A percentile compares a stretch with the other conserved stretches of the same genome.
phyloP scores from a whole-genome alignment of 2,113 vertebrate species.

The Equus przewalskii region DNA sequence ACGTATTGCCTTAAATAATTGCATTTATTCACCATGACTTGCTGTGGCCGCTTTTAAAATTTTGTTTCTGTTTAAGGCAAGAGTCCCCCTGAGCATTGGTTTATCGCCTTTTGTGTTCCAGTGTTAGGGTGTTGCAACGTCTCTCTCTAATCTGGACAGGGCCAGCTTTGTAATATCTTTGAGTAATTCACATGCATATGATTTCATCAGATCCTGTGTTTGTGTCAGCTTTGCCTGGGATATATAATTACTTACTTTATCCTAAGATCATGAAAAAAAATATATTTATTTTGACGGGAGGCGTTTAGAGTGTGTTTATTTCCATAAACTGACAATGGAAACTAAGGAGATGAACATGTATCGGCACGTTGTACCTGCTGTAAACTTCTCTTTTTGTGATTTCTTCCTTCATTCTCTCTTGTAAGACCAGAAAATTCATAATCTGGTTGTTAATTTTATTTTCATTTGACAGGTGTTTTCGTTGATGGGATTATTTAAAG shows the following conservation, averaged over 20 bases:
- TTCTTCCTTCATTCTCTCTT: background rate
- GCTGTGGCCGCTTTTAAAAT: background rate
- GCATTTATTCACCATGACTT: background rate
- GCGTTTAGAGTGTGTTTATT: background rate
- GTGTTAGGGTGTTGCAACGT: background rate
- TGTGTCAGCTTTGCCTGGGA: background rate
- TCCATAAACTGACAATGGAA: background rate
- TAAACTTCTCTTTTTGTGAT: background rate
- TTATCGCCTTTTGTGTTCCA: background rate
- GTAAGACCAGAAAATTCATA: background rate
- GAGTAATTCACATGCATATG: background rate
- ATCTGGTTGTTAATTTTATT: slow-evolving; percentile 15
- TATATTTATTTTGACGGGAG: background rate
- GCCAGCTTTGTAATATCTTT: background rate
- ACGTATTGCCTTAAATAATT: background rate
- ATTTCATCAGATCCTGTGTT: background rate
- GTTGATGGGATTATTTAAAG: background rate
- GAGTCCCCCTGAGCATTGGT: background rate
- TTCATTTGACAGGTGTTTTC: background rate
- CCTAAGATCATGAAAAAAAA: background rate
- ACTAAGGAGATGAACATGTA: background rate
- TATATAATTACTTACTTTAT: background rate
- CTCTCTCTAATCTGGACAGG: background rate
- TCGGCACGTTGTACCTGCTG: background rate
- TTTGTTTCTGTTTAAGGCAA: background rate